phyloP scores from a whole-genome alignment of 2,797 vertebrate genomes.

The Perodicticus potto region DNA sequence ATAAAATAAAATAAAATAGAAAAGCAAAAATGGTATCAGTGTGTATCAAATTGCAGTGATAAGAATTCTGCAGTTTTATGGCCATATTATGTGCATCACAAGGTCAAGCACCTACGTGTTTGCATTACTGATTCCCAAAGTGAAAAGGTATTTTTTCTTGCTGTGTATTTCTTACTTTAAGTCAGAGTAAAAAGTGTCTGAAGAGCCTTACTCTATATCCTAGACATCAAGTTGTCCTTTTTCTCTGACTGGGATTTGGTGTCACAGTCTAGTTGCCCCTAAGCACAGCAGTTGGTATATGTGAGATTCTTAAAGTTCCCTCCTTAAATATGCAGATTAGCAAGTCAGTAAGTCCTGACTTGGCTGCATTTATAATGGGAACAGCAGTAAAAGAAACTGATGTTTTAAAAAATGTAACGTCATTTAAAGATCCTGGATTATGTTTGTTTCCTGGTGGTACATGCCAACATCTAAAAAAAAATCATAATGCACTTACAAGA shows the following conservation, averaged over 20 bases:
- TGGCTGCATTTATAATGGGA: background rate
- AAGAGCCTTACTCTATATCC: background rate
- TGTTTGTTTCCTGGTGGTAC: background rate
- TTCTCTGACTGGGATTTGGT: no score
- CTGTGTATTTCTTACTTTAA: background rate
- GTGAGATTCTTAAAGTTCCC: background rate
- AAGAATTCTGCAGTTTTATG: background rate
- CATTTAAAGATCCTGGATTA: background rate
- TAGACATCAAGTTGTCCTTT: background rate
- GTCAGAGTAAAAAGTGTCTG: background rate
- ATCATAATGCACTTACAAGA: background rate
- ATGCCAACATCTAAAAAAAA: background rate
- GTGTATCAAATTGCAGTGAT: background rate
- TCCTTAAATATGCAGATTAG: background rate
- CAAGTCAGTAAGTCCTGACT: no score
- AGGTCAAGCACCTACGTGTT: accelerated
- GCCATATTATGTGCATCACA: accelerated
- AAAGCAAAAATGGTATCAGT: background rate
- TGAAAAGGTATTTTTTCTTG: background rate
- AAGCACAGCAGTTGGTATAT: no score
- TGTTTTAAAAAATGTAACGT: background rate
- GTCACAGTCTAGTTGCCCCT: background rate
- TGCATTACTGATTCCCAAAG: no score
- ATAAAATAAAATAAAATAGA: conserved; percentile 25
- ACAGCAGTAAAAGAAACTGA: background rate